Evolutionary conservation across 1,140 invertebrate genomes (phyloP), one percentile per base, ranked within the genome.

Genomic region (roundworm (Caenorhabditis elegans)): DNA sequence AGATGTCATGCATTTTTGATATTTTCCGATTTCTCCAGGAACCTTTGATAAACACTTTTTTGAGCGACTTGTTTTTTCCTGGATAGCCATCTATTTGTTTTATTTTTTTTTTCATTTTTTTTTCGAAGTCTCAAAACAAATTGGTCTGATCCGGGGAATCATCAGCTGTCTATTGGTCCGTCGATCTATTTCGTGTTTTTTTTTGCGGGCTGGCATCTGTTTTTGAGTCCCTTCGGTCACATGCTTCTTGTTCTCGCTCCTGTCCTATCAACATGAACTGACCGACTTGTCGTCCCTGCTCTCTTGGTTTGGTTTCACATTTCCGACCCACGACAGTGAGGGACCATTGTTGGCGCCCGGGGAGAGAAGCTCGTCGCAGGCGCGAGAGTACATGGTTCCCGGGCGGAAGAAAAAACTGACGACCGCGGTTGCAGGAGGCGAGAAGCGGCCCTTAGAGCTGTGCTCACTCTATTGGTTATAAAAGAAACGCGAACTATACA

Each of bases 401-500:
- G 60, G 60, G 34, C 60, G 60, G 60, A 70, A 70, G 34, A 53
- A 53, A 60, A 70, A 70, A 70, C 60, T 70, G 60, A 70, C 60
- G 60, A 70, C 60, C 60, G 60, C 60, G 34, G 53, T 34, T 31
- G 53, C 53, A 43, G 53, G 11, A 17, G 26, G 28, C 13, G 60
- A 13, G 26, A n/a, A 10, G 24, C 11, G 6, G 10, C 53, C n/a
- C 24, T 34, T 22, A 19, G 34, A 70, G 60, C 60, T 70, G n/a
- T n/a, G n/a, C 60, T 43, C 60, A 70, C 60, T 70, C 60, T 36
- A 70, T 70, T 70, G 60, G 60, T 70, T 70, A 70, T 70, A 70
- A 70, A 70, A 70, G 60, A 70, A 70, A 70, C 60, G 60, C 60
- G 60, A 70, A 70, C 60, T 70, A 70, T 70, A 70, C 60, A 34